phyloP scores from a whole-genome alignment of 92 coral and sea anemone species.

The Micromussa lordhowensis region DNA sequence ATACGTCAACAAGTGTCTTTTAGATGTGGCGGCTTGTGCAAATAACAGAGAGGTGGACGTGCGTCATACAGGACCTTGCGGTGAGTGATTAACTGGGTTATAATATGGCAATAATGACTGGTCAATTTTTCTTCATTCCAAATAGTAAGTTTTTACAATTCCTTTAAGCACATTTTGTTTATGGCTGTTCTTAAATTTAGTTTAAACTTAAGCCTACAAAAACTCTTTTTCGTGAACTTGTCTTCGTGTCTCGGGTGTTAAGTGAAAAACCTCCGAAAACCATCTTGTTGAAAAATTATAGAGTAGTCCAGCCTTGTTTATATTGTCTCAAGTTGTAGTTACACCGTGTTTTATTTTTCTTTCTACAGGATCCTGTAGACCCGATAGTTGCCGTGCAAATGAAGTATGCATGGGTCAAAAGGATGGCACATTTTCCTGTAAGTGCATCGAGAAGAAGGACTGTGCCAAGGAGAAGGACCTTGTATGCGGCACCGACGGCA shows the following conservation, averaged over 20 bases:
- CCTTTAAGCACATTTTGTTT: neutral
- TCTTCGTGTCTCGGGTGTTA: too few relatives aligned
- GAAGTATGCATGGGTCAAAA: constrained; percentile 71
- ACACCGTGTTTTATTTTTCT: neutral
- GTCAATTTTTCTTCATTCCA: neutral
- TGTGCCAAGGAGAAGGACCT: constrained; percentile 81
- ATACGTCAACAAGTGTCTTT: constrained; percentile 66
- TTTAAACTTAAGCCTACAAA: too few relatives aligned
- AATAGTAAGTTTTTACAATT: too few relatives aligned
- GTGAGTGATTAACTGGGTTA: constrained; percentile 25
- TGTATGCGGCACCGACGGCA: constrained; percentile 90
- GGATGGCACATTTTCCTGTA: constrained; percentile 75
- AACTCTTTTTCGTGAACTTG: too few relatives aligned
- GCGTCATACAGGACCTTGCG: constrained; percentile 77
- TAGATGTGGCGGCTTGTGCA: constrained; percentile 73
- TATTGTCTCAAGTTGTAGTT: neutral
- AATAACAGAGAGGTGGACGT: constrained; percentile 20
- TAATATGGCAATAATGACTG: neutral
- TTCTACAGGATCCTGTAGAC: constrained; percentile 74
- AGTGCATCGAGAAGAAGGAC: constrained; percentile 77
- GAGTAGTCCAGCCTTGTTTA: too few relatives aligned
- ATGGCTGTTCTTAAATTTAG: too few relatives aligned
- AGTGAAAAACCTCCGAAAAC: neutral
- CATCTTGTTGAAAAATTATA: neutral
- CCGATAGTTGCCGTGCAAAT: constrained; percentile 67